Percentiles rank a stretch among this genome's conserved stretches.
Conservation (phyloP, 2,888 invertebrate genomes). For the Palloptera scutellata region DNA sequence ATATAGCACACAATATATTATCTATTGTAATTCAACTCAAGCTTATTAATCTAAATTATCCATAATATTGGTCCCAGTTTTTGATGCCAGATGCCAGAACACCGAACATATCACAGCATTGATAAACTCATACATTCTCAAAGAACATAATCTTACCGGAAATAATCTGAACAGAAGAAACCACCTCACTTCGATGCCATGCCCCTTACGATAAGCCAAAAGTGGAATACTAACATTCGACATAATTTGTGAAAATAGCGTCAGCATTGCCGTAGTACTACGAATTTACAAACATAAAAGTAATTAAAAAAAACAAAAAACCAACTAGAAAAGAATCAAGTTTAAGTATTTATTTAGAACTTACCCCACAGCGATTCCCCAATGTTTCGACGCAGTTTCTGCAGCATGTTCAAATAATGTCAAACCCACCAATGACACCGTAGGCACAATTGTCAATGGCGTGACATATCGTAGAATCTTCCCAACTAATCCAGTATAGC, state of each 20-base stretch:
- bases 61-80: too few species aligned
- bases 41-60: too few species aligned
- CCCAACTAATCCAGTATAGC: conserved; percentile 78
- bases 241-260: conserved; percentile 82
- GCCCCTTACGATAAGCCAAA: conserved; percentile 68
- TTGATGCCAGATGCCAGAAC: too few species aligned
- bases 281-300: conserved; percentile 52
- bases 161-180: conserved; percentile 81
- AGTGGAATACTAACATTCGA: conserved; percentile 72
- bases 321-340: too few species aligned
- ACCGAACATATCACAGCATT: too few species aligned
- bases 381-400: conserved; percentile 80
- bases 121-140: too few species aligned
- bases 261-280: conserved; percentile 76
- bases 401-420: conserved; percentile 85
- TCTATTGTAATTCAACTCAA: too few species aligned
- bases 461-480: conserved; percentile 78
- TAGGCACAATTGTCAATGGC: conserved; percentile 84
- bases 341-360: conserved; percentile 10
- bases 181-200: conserved; percentile 69
- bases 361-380: conserved; percentile 84
- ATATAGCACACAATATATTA: too few species aligned
- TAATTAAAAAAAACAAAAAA: neutral
- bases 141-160: conserved; percentile 69
- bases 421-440: conserved; percentile 82